Evolutionary conservation across 2,797 vertebrate genomes (phyloP).

Genomic region (Sylvia borin): DNA sequence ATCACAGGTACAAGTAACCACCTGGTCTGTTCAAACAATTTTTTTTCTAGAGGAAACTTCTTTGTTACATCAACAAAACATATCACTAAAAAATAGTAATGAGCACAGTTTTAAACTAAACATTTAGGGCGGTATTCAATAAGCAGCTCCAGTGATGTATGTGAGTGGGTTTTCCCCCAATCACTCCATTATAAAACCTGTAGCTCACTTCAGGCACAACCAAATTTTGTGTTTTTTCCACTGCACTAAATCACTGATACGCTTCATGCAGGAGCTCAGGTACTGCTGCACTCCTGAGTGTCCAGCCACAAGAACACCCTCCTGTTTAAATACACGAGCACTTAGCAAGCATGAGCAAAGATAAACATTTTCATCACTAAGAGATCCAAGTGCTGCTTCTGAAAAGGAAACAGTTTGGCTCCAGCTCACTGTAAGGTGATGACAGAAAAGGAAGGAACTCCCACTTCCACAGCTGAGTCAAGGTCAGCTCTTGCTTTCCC

Average conservation of each 20-base stretch:
- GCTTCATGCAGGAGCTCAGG: not conserved
- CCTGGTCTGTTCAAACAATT: not conserved
- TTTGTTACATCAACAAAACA: not conserved
- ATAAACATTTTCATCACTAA: not conserved
- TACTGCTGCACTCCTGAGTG: not conserved
- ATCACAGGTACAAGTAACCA: not conserved
- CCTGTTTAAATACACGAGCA: not conserved
- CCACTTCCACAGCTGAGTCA: not conserved
- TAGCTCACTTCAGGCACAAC: not conserved
- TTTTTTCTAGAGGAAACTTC: not conserved
- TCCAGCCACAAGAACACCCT: not conserved
- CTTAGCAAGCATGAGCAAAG: not conserved
- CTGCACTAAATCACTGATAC: not conserved
- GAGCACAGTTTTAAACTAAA: not conserved
- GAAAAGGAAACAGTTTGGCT: not conserved
- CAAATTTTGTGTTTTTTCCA: not conserved
- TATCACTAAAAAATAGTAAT: not conserved
- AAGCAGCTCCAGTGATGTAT: not conserved
- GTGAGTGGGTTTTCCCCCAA: not conserved
- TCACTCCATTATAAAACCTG: not conserved
- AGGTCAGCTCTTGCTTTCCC: not conserved
- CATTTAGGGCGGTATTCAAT: not conserved
- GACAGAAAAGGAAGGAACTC: constrained; percentile 33
- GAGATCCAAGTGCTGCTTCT: not conserved
- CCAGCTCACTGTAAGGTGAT: not conserved